Percentiles rank a stretch among this genome's conserved stretches.
phyloP scores from a whole-genome alignment of 2,888 invertebrate species.

The Dynastes tityus region DNA sequence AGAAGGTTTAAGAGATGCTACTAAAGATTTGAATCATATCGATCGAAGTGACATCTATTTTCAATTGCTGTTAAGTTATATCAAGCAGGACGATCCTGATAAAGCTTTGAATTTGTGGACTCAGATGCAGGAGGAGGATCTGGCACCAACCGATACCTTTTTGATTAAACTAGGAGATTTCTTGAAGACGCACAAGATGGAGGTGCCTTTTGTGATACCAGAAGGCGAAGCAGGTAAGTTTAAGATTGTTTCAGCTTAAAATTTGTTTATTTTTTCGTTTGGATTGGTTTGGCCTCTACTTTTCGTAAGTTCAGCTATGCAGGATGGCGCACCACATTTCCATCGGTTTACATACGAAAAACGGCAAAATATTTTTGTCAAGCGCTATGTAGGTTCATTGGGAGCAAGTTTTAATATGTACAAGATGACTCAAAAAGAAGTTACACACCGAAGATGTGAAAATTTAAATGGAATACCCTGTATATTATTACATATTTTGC shows the following conservation, averaged over 20 bases:
- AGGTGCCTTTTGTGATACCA: constrained; percentile 84
- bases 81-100: constrained; percentile 80
- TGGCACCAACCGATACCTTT: constrained; percentile 81
- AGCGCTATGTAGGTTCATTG: too few species aligned
- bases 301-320: too few species aligned
- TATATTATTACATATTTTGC: too few species aligned
- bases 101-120: constrained; percentile 88
- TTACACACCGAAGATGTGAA: too few species aligned
- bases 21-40: constrained; percentile 82
- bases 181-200: constrained; percentile 75
- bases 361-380: too few species aligned
- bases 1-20: constrained; percentile 85
- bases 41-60: constrained; percentile 85
- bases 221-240: constrained; percentile 50
- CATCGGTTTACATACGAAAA: too few species aligned
- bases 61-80: constrained; percentile 83
- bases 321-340: too few species aligned
- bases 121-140: constrained; percentile 87
- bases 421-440: too few species aligned
- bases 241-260: neutral
- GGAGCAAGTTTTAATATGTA: too few species aligned
- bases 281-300: too few species aligned
- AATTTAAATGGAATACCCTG: too few species aligned
- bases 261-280: too few species aligned
- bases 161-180: constrained; percentile 78